Conservation (phyloP, 1,140 invertebrate species). For the Anastrepha obliqua region DNA sequence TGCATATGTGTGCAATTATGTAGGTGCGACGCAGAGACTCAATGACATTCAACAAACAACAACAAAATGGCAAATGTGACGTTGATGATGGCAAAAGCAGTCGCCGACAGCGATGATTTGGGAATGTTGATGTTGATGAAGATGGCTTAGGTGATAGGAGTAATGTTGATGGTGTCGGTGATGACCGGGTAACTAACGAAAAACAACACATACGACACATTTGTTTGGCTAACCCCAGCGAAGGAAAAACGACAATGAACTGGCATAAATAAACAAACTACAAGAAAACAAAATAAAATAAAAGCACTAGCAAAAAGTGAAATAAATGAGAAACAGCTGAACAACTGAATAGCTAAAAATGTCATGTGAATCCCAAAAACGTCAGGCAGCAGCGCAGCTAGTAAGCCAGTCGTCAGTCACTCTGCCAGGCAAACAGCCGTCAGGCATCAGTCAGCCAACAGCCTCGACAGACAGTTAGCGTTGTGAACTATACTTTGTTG, state of each 20-base stretch:
- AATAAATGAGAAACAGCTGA: conserved; percentile 46
- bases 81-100: conserved; percentile 36
- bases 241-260: neutral
- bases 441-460: conserved; percentile 8
- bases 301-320: neutral
- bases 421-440: neutral
- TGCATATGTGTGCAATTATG: neutral
- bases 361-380: conserved; percentile 12
- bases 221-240: neutral
- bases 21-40: neutral
- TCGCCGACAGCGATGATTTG: neutral
- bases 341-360: conserved; percentile 37
- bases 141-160: neutral
- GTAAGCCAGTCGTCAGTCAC: neutral
- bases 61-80: neutral
- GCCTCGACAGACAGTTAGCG: conserved; percentile 33
- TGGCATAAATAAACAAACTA: conserved; percentile 10
- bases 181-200: conserved; percentile 35
- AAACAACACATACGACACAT: neutral
- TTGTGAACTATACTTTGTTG: neutral
- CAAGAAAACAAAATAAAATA: neutral
- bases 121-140: neutral
- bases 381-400: neutral
- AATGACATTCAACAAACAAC: neutral
- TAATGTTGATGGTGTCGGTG: conserved; percentile 19